A percentile compares a stretch with the other conserved stretches of the same genome.
phyloP scores from a whole-genome alignment of 2,113 vertebrate species.

The Irena cyanogastra region DNA sequence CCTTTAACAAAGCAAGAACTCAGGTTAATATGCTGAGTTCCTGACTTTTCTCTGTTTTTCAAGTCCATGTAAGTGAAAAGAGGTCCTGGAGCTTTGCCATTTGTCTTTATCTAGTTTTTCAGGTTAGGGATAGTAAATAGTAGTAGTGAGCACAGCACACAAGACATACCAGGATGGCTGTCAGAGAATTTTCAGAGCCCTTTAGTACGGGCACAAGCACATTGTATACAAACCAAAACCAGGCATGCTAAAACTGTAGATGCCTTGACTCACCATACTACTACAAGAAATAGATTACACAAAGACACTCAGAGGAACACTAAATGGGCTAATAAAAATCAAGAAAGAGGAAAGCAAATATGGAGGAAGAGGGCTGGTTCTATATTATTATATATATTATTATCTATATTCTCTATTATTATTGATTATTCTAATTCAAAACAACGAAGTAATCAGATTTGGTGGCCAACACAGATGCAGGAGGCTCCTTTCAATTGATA shows the following conservation, averaged over 20 bases:
- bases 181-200: background rate
- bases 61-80: background rate
- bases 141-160: background rate
- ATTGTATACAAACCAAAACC: background rate
- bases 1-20: conserved; percentile 27
- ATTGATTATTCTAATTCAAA: conserved; percentile 30
- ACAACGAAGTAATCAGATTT: background rate
- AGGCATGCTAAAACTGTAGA: background rate
- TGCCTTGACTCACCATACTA: background rate
- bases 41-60: background rate
- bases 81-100: background rate
- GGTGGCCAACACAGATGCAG: background rate
- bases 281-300: background rate
- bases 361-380: background rate
- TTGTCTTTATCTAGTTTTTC: background rate
- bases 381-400: too few relatives aligned
- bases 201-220: background rate
- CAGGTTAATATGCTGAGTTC: background rate
- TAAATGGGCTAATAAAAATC: conserved; percentile 35
- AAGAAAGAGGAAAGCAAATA: conserved; percentile 21
- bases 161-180: background rate
- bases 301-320: background rate
- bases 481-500: background rate
- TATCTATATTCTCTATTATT: too few relatives aligned
- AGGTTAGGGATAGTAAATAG: background rate